Evolutionary conservation across 2,797 vertebrate genomes (phyloP).

Genomic region (Manis javanica): DNA sequence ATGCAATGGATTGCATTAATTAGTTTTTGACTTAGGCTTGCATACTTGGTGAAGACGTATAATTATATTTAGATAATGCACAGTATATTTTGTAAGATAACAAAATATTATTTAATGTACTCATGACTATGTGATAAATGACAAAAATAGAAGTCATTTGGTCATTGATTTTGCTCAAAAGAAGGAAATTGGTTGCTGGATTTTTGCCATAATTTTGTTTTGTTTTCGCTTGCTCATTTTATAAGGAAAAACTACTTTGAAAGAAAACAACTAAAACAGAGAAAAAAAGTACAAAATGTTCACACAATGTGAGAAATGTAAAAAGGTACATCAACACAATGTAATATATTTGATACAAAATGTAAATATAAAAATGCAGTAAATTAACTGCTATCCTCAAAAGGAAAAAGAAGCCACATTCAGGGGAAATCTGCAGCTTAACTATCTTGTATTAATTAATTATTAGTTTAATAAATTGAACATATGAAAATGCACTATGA

Average conservation of each 20-base stretch:
- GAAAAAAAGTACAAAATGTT: background rate
- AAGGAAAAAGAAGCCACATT: background rate
- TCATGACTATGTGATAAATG: background rate
- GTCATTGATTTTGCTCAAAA: background rate
- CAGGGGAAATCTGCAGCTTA: background rate
- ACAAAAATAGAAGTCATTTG: background rate
- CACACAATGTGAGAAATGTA: background rate
- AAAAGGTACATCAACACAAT: background rate
- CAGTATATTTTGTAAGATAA: background rate
- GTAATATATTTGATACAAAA: background rate
- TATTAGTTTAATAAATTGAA: background rate
- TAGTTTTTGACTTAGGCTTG: background rate
- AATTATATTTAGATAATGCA: background rate
- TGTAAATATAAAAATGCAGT: background rate
- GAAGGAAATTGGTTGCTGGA: background rate
- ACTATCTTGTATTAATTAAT: background rate
- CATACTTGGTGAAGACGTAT: background rate
- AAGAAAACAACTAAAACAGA: background rate
- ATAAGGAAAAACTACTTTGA: background rate
- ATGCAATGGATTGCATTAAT: background rate
- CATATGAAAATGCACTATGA: background rate
- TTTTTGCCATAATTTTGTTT: background rate
- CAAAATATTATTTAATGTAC: background rate
- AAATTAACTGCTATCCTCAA: background rate
- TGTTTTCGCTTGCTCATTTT: background rate